Evolutionary conservation across 1,140 invertebrate genomes (phyloP).

Genomic region (Halesus radiatus): DNA sequence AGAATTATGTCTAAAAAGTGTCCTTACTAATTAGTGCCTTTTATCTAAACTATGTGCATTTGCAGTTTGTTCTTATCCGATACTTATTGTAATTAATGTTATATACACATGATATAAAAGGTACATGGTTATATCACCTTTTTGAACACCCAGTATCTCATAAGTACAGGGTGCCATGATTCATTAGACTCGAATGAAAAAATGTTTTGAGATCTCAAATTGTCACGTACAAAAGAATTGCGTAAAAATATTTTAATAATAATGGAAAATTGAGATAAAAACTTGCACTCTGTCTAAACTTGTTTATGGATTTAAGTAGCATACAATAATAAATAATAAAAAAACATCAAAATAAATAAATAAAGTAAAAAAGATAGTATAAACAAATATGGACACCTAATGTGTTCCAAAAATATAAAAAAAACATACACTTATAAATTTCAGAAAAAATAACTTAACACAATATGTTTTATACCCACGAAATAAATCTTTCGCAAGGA

Average conservation of each 20-base stretch:
- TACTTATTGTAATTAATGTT: conserved; percentile 19
- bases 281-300: no score
- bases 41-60: neutral
- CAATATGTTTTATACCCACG: no score
- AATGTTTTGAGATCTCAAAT: conserved; percentile 43
- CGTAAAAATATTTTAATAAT: conserved; percentile 17
- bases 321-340: no score
- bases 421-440: no score
- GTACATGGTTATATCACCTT: conserved; percentile 45
- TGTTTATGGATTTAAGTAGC: no score
- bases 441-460: no score
- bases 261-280: neutral
- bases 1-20: neutral
- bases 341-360: no score
- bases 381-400: no score
- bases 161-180: conserved; percentile 14
- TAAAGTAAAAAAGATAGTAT: no score
- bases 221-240: conserved; percentile 8
- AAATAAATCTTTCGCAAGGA: no score
- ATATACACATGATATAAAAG: conserved; percentile 41
- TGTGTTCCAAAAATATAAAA: no score
- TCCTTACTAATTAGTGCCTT: neutral
- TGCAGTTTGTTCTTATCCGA: neutral
- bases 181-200: conserved; percentile 34
- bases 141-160: conserved; percentile 1